Conservation (phyloP, 1,140 invertebrate genomes). For the Drosophila subobscura region DNA sequence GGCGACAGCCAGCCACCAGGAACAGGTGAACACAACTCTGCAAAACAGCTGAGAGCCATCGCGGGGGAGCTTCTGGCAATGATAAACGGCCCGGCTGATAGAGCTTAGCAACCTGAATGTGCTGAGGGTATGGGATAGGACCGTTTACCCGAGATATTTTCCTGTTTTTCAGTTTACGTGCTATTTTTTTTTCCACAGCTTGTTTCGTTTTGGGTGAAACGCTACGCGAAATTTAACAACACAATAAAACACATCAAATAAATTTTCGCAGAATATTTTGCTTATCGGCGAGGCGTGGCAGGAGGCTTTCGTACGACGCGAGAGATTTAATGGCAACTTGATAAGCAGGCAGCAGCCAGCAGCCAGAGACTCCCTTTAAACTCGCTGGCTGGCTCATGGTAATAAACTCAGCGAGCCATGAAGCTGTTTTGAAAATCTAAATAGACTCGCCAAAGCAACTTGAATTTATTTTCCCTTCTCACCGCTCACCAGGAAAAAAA, state of each 20-base stretch:
- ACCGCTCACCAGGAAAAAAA: slow-evolving; percentile 4
- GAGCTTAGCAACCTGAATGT: slow-evolving; percentile 54
- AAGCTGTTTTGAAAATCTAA: slow-evolving; percentile 72
- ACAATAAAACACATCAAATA: slow-evolving; percentile 80
- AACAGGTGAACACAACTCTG: slow-evolving; percentile 21
- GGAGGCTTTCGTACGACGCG: slow-evolving; percentile 2
- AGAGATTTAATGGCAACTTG: slow-evolving; percentile 77
- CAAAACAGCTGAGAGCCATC: slow-evolving; percentile 42
- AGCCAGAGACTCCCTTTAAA: slow-evolving; percentile 53
- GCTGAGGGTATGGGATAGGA: background rate
- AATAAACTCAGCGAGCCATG: slow-evolving; percentile 71
- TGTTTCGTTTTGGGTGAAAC: slow-evolving; percentile 32
- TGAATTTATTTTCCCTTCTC: slow-evolving; percentile 59
- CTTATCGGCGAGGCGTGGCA: slow-evolving; percentile 68
- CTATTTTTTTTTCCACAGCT: background rate
- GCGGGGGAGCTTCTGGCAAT: slow-evolving; percentile 44
- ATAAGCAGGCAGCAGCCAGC: slow-evolving; percentile 63
- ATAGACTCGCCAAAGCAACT: slow-evolving; percentile 69
- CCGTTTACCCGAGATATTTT: background rate
- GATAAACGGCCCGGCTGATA: slow-evolving; percentile 70
- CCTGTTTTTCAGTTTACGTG: slow-evolving; percentile 9
- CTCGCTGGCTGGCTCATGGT: slow-evolving; percentile 51
- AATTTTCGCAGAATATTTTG: slow-evolving; percentile 73
- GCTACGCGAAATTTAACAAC: slow-evolving; percentile 75
- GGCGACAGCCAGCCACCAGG: slow-evolving; percentile 39